Evolutionary conservation across 2,113 vertebrate species (phyloP).

Genomic region (Prochilodus magdalenae): DNA sequence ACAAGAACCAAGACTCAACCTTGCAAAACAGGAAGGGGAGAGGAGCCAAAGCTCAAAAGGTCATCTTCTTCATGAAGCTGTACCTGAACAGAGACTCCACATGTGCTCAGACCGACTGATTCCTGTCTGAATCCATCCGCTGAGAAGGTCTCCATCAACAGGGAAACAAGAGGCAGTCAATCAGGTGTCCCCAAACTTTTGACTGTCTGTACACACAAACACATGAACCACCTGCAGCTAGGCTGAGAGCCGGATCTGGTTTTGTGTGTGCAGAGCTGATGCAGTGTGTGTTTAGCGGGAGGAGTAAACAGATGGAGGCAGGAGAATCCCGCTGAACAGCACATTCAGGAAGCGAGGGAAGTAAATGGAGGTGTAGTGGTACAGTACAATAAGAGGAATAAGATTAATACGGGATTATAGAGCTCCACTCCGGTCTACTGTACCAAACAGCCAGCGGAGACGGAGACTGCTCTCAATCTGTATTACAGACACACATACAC

Average conservation of each 20-base stretch:
- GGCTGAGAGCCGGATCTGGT: background rate
- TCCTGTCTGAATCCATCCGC: too few species aligned
- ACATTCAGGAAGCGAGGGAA: slow-evolving; percentile 64
- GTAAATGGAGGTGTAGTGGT: slow-evolving; percentile 65
- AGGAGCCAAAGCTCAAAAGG: too few species aligned
- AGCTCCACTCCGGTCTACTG: slow-evolving; percentile 39
- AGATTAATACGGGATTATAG: slow-evolving; percentile 72
- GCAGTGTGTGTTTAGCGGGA: background rate
- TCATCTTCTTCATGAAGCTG: too few species aligned
- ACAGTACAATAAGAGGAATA: slow-evolving; percentile 58
- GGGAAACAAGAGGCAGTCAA: too few species aligned
- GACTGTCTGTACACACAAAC: too few species aligned
- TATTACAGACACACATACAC: background rate
- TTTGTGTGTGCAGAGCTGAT: background rate
- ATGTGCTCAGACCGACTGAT: too few species aligned
- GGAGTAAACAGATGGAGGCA: slow-evolving; percentile 7
- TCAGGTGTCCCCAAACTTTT: too few species aligned
- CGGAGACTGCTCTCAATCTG: slow-evolving; percentile 15
- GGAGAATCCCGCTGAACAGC: slow-evolving; percentile 63
- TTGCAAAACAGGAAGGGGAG: too few species aligned
- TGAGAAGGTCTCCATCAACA: too few species aligned
- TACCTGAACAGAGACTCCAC: too few species aligned
- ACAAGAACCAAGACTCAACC: too few species aligned
- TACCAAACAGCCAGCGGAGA: background rate
- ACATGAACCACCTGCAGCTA: too few species aligned